These are phyloP conservation scores for Aporophyla lueneburgensis DNA, from an alignment of 2,888 invertebrate species.

Conservation along the genomic window DNA sequence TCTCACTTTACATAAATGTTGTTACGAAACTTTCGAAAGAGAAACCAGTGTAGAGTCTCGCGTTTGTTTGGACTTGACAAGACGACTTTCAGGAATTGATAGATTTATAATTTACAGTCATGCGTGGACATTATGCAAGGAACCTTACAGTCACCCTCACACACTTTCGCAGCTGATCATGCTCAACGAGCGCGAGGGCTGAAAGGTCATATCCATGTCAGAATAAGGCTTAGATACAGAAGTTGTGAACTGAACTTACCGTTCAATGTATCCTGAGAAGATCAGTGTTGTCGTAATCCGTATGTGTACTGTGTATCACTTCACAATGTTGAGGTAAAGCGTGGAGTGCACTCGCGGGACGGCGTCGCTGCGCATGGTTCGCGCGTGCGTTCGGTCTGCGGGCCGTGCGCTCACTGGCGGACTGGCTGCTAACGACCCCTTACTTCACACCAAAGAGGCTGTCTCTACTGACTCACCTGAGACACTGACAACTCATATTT, in stretches of 20 bases:
- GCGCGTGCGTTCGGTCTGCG: conserved; percentile 80
- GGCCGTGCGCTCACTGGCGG: conserved; percentile 84
- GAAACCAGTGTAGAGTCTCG: conserved; percentile 71
- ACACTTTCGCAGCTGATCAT: conserved; percentile 86
- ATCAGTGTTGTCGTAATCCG: conserved; percentile 75
- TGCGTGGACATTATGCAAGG: conserved; percentile 64
- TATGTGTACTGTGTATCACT: conserved; percentile 79
- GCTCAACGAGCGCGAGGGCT: conserved; percentile 65
- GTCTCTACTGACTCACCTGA: conserved; percentile 59
- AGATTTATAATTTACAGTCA: background rate
- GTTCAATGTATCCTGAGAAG: conserved; percentile 61
- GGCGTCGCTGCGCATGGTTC: conserved; percentile 81
- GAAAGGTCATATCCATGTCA: conserved; percentile 68
- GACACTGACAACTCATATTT: background rate
- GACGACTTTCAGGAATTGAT: background rate
- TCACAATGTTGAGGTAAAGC: conserved; percentile 80
- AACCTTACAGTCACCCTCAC: conserved; percentile 68
- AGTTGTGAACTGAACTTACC: conserved; percentile 69
- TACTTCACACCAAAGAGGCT: conserved; percentile 43
- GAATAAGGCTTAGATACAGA: conserved; percentile 7
- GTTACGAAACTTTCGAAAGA: conserved; percentile 83
- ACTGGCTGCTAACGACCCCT: conserved; percentile 58
- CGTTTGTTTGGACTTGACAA: conserved; percentile 10
- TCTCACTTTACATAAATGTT: conserved; percentile 70
- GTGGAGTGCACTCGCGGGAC: conserved; percentile 83